Evolutionary conservation across 2,888 invertebrate species (phyloP), one percentile per base, ranked within the genome.

Genomic region (Macrophya alboannulata): DNA sequence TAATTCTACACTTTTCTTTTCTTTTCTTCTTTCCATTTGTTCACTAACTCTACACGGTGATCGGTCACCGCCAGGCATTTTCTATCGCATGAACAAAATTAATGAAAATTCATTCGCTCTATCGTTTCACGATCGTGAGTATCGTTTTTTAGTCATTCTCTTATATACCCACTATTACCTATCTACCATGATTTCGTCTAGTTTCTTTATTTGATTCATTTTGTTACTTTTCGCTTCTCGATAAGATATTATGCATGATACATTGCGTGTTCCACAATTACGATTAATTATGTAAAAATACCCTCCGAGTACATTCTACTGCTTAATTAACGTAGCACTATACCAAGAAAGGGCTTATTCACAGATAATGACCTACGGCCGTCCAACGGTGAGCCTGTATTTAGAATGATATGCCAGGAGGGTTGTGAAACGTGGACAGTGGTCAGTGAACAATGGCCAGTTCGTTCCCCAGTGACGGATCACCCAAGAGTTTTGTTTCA

Each of bases 231-330:
- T n/a, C 37, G 5, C 31, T 31, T n/a, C n/a, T 45, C 48, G 68
- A 83, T 83, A 71, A 83, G 68, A 51, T 48, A 12, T 31, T 31
- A 31, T 31, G 31, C 83, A 37, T 71, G 45, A 71, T 83, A 51
- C 83, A 71, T 83, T 68, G 83, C 83, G 83, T 83, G 83, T 17
- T 59, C 31, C 17, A 37, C 17, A n/a, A 68, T 65, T 31, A 10
- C 68, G 43, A 68, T 65, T 83, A 83, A 83, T 83, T 83, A 83
- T 71, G 68, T 68, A 83, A 83, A 83, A 83, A 83, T 77, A 77
- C 9, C n/a, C 10, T 37, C n/a, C 37, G 31, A 8, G 15, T 4
- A 45, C 21, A 45, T 62, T 40, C 62, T 51, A 12, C 45, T 71
- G 43, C 25, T 71, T 71, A 83, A 83, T 83, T 83, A 83, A 83